phyloP scores from a whole-genome alignment of 2,888 invertebrate species.

The Agrochola lota region DNA sequence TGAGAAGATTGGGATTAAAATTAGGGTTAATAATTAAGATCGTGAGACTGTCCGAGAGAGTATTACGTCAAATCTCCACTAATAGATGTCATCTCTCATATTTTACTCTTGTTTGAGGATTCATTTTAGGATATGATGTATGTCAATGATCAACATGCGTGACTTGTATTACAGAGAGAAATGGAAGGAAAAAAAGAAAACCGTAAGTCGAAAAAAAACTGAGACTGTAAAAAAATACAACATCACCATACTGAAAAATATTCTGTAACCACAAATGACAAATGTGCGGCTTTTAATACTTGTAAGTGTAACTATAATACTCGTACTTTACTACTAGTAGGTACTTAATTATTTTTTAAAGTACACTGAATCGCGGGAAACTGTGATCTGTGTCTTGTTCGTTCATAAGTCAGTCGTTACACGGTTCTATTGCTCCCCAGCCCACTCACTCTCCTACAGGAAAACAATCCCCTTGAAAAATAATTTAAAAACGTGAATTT shows the following conservation, averaged over 20 bases:
- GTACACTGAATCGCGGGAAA: slow-evolving; percentile 17
- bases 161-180: neutral
- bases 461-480: slow-evolving; percentile 29
- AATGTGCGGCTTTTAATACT: neutral
- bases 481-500: slow-evolving; percentile 15
- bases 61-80: neutral
- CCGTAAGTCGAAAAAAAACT: neutral
- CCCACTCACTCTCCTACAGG: slow-evolving; percentile 19
- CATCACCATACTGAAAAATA: neutral
- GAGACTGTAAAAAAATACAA: neutral
- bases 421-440: slow-evolving; percentile 52
- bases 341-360: slow-evolving; percentile 36
- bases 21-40: slow-evolving; percentile 21
- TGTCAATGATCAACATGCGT: neutral
- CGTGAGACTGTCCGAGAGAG: neutral
- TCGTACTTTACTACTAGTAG: neutral
- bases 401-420: slow-evolving; percentile 54
- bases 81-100: neutral
- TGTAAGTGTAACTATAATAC: slow-evolving; percentile 6
- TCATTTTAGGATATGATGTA: neutral
- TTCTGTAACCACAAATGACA: neutral
- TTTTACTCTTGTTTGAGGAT: neutral
- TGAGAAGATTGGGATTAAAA: slow-evolving; percentile 6
- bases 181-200: neutral
- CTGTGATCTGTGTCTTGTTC: slow-evolving; percentile 41